Conservation (phyloP, 2,113 vertebrate species). For the Tympanuchus pallidicinctus region DNA sequence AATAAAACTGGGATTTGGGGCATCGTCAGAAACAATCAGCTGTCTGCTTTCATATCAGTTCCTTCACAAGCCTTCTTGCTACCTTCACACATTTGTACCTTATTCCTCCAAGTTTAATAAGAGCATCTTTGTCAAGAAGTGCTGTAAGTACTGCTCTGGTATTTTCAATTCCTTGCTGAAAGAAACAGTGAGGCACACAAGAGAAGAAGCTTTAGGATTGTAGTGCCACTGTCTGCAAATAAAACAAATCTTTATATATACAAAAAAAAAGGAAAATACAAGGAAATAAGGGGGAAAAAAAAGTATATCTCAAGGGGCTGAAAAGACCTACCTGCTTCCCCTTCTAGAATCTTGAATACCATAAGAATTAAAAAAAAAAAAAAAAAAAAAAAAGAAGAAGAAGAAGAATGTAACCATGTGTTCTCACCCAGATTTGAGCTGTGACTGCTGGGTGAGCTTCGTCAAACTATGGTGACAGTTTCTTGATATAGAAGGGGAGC, state of each 20-base stretch:
- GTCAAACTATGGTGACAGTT: too few species aligned
- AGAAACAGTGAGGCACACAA: background rate
- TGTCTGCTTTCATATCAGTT: fast-evolving
- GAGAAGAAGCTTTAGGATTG: background rate
- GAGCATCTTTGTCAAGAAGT: background rate
- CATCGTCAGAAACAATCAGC: background rate
- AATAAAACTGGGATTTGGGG: background rate
- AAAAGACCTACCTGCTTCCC: background rate
- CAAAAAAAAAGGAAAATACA: background rate
- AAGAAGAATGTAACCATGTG: background rate
- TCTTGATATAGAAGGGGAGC: background rate
- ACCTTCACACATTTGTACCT: background rate
- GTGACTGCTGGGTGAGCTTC: background rate
- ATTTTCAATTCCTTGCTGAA: background rate
- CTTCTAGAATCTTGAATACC: background rate
- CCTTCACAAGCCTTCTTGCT: background rate
- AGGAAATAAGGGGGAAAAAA: background rate
- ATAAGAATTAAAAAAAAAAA: background rate
- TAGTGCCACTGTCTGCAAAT: background rate
- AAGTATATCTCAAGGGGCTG: background rate
- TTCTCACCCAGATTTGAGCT: background rate
- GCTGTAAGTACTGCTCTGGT: background rate
- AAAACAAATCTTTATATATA: background rate
- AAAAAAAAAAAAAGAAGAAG: background rate
- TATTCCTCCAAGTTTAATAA: background rate